Evolutionary conservation across 2,113 vertebrate genomes (phyloP).

Genomic region (Apodemus sylvaticus): DNA sequence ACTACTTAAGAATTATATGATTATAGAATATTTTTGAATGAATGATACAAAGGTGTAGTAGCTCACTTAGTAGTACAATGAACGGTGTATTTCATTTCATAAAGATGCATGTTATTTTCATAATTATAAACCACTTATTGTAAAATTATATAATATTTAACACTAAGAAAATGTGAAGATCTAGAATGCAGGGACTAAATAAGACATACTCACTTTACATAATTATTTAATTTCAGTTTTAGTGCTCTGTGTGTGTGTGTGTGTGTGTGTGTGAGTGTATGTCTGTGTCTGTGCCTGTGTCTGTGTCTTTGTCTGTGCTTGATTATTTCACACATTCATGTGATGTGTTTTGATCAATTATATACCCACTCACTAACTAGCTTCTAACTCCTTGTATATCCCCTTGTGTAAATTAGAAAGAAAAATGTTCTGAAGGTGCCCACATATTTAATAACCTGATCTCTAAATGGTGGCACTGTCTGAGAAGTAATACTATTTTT

Average conservation of each 20-base stretch:
- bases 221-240: too few species aligned
- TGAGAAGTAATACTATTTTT: background rate
- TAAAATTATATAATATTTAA: background rate
- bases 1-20: background rate
- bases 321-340: background rate
- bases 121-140: background rate
- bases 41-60: background rate
- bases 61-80: background rate
- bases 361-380: background rate
- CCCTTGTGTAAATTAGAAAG: too few species aligned
- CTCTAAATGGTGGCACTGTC: accelerated
- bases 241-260: too few species aligned
- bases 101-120: background rate
- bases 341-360: background rate
- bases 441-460: background rate
- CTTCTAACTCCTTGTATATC: too few species aligned
- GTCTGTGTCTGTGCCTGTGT: too few species aligned
- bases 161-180: background rate
- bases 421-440: background rate
- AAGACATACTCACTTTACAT: background rate
- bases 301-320: background rate
- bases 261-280: too few species aligned
- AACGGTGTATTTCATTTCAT: background rate
- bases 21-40: background rate
- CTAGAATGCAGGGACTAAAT: background rate